These are phyloP conservation scores for Macropis europaea DNA, from an alignment of 2,888 invertebrate genomes.

Conservation along the genomic window DNA sequence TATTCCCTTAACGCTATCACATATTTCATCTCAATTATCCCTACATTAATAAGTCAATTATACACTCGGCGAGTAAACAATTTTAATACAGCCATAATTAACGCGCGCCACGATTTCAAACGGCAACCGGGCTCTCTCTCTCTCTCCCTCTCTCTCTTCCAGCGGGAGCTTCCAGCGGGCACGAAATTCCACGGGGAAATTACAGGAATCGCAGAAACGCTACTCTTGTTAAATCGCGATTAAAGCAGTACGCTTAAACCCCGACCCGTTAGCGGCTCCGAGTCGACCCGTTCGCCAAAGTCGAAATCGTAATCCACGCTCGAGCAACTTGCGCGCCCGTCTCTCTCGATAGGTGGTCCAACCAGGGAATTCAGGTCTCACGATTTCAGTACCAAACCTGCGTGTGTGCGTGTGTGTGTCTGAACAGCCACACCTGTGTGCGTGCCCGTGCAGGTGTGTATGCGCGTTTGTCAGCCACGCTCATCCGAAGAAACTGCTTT, in stretches of 20 bases:
- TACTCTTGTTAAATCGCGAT: slow-evolving; percentile 43
- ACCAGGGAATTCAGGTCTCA: slow-evolving; percentile 20
- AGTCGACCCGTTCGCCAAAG: slow-evolving; percentile 15
- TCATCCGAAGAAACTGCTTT: slow-evolving; percentile 10
- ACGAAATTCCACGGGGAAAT: slow-evolving; percentile 37
- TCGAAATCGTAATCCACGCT: slow-evolving; percentile 49
- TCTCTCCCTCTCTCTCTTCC: no score
- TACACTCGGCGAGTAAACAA: slow-evolving; percentile 28
- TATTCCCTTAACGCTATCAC: background rate
- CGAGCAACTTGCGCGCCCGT: slow-evolving; percentile 26
- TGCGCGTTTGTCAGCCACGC: background rate
- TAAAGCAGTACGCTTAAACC: slow-evolving; percentile 23
- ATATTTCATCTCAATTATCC: slow-evolving; percentile 16
- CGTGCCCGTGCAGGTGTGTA: background rate
- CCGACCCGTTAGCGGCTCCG: slow-evolving; percentile 6
- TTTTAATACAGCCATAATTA: slow-evolving; percentile 38
- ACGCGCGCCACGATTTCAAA: slow-evolving; percentile 28
- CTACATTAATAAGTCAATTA: slow-evolving; percentile 44
- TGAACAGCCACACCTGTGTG: no score
- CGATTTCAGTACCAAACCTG: slow-evolving; percentile 18
- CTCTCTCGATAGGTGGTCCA: slow-evolving; percentile 36
- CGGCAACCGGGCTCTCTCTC: background rate
- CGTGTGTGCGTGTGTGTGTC: no score
- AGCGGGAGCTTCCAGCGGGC: background rate
- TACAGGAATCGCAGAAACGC: slow-evolving; percentile 39